phyloP scores from a whole-genome alignment of 2,888 invertebrate species.

The Barypeithes pellucidus region DNA sequence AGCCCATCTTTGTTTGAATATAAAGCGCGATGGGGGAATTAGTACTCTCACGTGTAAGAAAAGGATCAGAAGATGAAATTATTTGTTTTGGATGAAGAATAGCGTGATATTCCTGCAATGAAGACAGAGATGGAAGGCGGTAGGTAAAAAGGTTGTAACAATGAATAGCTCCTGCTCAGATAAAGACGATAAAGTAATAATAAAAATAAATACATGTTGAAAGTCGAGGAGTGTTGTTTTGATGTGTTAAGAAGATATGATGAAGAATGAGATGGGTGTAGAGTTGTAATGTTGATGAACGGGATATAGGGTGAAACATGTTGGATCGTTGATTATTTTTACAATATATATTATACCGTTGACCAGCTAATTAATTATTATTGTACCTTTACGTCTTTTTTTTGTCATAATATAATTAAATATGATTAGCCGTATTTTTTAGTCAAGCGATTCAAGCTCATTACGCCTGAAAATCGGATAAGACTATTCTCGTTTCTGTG shows the following conservation, averaged over 20 bases:
- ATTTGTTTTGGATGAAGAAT: not conserved
- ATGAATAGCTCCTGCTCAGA: constrained; percentile 32
- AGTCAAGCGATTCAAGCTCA: too few relatives aligned
- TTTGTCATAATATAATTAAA: too few relatives aligned
- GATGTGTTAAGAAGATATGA: constrained; percentile 30
- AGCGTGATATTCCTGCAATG: not conserved
- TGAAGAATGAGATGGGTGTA: constrained; percentile 20
- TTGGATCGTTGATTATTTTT: too few relatives aligned
- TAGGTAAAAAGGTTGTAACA: constrained; percentile 22
- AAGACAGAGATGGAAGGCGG: constrained; percentile 4
- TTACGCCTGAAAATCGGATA: too few relatives aligned
- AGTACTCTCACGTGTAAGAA: not conserved
- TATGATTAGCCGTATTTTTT: too few relatives aligned
- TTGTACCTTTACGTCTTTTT: too few relatives aligned
- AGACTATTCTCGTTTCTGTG: too few relatives aligned
- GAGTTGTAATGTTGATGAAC: constrained; percentile 1
- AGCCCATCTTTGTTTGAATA: constrained; percentile 32
- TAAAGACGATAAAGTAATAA: constrained; percentile 18
- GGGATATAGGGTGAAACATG: constrained; percentile 3
- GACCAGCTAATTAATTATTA: too few relatives aligned
- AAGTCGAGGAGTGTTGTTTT: constrained; percentile 29
- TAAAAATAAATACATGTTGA: constrained; percentile 21
- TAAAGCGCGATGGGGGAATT: constrained; percentile 3
- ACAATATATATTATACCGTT: too few relatives aligned
- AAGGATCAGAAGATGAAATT: not conserved